Evolutionary conservation across 2,797 vertebrate species (phyloP).

Genomic region (Myotis planiceps): DNA sequence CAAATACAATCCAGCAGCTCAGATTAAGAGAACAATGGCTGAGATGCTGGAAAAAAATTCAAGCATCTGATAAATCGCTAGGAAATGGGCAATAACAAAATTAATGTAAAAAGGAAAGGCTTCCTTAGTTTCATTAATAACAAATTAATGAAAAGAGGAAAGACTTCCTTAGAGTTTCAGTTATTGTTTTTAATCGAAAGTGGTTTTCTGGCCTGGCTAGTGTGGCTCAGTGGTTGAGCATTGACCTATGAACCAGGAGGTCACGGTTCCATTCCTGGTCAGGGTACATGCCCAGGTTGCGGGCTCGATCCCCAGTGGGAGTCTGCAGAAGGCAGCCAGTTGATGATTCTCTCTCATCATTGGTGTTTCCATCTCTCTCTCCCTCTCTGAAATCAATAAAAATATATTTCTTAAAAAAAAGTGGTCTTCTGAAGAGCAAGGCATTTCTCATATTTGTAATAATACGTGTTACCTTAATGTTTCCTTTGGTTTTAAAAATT

Average conservation of each 20-base stretch:
- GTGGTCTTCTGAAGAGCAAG: not conserved
- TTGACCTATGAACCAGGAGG: no score
- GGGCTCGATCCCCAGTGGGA: no score
- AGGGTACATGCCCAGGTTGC: no score
- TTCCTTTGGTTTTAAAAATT: not conserved
- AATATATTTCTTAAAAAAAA: not conserved
- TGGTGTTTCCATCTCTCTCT: no score
- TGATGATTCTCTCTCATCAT: no score
- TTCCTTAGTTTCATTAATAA: conserved; percentile 26
- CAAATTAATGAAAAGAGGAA: conserved; percentile 49
- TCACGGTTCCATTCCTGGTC: no score
- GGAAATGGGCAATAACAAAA: conserved; percentile 51
- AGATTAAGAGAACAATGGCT: conserved; percentile 79
- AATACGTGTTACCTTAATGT: not conserved
- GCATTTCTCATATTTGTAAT: not conserved
- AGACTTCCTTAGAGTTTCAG: not conserved
- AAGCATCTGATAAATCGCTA: conserved; percentile 58
- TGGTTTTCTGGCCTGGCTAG: not conserved
- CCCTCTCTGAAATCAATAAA: not conserved
- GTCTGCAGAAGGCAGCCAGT: no score
- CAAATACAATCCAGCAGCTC: conserved; percentile 44
- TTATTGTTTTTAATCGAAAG: not conserved
- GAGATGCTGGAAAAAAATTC: conserved; percentile 48
- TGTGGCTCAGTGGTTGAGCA: no score
- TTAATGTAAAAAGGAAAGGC: conserved; percentile 44